Base-by-base conservation (phyloP, 1,140 invertebrate genomes). In the Mamestra configurata region DNA sequence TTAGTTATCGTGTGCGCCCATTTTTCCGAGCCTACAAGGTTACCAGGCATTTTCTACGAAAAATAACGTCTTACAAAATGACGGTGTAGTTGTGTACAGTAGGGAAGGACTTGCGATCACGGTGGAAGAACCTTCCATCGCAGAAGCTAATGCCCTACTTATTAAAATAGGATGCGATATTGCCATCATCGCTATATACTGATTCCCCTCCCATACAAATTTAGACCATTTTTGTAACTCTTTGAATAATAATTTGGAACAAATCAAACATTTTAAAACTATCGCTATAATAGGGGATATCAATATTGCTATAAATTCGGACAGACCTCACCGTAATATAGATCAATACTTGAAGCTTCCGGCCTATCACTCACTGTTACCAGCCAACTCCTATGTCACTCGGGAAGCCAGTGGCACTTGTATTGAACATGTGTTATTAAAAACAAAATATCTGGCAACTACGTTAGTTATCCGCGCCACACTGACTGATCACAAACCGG, bases 61-160 rank as follows among this genome's bases (percentile, higher is more conserved):
- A 46, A 46, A 46, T 46, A 46, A 46, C 43, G 43, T 46, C 4
- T 46, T 46, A 46, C 43, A 46, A 15, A 46, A 46, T 46, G 43
- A 46, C 43, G 43, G 43, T 46, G 43, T 46, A 46, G 43, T 46
- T 46, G 43, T 46, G 43, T 46, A 46, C 43, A 46, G 43, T 46
- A 46, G 43, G 43, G 43, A 46, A 46, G 43, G 43, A 46, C 4
- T 46, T 46, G 43, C 43, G 43, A 46, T 46, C 43, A 46, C 13
- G 43, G 43, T 46, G 43, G 43, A 46, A 46, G 43, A 46, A 46
- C 43, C 43, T 46, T 15, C 43, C 13, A 46, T 46, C 43, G 43
- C 43, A 46, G 43, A 11, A 46, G 43, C 43, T 46, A 46, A 46
- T 46, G 43, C 43, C 43, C 43, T 46, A 11, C 43, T 46, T 3